These are phyloP conservation scores for Dolichallabes microphthalmus DNA, from an alignment of 2,113 vertebrate species.

Conservation along the genomic window DNA sequence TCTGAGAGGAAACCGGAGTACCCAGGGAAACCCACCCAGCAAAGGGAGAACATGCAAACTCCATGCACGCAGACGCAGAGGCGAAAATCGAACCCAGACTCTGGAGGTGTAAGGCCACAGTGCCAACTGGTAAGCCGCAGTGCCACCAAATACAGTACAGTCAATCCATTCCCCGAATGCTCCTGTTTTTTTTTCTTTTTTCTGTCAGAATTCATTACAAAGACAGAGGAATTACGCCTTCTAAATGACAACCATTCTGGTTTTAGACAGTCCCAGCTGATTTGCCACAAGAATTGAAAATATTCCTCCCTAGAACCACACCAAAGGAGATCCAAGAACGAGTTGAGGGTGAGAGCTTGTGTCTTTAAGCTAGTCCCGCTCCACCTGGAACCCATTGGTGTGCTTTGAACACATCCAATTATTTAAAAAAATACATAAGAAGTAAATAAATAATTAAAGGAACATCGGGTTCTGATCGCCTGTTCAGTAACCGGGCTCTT, in stretches of 20 bases:
- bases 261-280: background rate
- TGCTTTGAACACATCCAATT: slow-evolving; percentile 1
- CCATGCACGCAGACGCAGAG: too few species aligned
- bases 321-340: background rate
- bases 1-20: too few species aligned
- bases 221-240: background rate
- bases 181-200: too few species aligned
- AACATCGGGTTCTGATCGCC: background rate
- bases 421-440: background rate
- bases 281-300: background rate
- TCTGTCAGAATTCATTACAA: background rate
- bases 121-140: too few species aligned
- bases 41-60: too few species aligned
- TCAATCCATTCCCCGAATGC: background rate
- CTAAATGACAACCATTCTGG: background rate
- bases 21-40: too few species aligned
- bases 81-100: too few species aligned
- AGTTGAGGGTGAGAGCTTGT: background rate
- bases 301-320: background rate
- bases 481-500: background rate
- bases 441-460: background rate
- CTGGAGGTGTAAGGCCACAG: too few species aligned
- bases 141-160: too few species aligned
- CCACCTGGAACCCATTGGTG: slow-evolving; percentile 1
- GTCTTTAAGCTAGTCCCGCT: background rate